These are phyloP conservation scores for Mergus octosetaceus DNA, from an alignment of 2,797 vertebrate species.

Conservation along the genomic window DNA sequence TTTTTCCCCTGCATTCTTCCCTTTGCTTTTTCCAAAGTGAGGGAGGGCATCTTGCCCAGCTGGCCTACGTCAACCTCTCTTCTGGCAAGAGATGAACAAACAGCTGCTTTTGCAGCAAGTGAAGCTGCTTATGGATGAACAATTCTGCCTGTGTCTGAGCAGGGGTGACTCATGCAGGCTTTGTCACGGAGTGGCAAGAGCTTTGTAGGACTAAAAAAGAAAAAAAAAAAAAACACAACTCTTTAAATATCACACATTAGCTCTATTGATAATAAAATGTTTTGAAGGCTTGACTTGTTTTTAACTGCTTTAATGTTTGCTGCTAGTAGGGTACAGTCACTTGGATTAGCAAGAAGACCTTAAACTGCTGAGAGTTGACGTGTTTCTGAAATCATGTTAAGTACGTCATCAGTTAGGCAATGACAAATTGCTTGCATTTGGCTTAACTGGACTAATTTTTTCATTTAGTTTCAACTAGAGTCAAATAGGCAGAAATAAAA, in stretches of 20 bases:
- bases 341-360: slow-evolving; percentile 26
- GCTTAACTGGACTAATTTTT: slow-evolving; percentile 60
- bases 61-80: slow-evolving; percentile 67
- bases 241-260: slow-evolving; percentile 56
- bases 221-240: not conserved
- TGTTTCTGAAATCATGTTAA: slow-evolving; percentile 45
- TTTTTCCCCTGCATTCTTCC: slow-evolving; percentile 33
- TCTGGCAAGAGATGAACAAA: slow-evolving; percentile 69
- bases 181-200: slow-evolving; percentile 59
- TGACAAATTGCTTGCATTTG: slow-evolving; percentile 63
- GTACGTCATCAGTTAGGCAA: slow-evolving; percentile 50
- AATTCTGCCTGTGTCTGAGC: slow-evolving; percentile 66
- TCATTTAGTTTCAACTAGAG: slow-evolving; percentile 67
- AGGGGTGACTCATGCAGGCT: slow-evolving; percentile 64
- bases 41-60: slow-evolving; percentile 65
- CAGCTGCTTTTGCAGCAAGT: slow-evolving; percentile 73
- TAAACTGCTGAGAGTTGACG: slow-evolving; percentile 27
- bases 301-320: slow-evolving; percentile 7
- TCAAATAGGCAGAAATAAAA: slow-evolving; percentile 32
- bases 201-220: slow-evolving; percentile 41
- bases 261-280: slow-evolving; percentile 47
- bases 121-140: slow-evolving; percentile 69
- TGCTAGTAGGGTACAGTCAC: not conserved
- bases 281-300: slow-evolving; percentile 54
- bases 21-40: slow-evolving; percentile 26